Conservation (phyloP, 2,888 invertebrate species). For the Ochlodes sylvanus region DNA sequence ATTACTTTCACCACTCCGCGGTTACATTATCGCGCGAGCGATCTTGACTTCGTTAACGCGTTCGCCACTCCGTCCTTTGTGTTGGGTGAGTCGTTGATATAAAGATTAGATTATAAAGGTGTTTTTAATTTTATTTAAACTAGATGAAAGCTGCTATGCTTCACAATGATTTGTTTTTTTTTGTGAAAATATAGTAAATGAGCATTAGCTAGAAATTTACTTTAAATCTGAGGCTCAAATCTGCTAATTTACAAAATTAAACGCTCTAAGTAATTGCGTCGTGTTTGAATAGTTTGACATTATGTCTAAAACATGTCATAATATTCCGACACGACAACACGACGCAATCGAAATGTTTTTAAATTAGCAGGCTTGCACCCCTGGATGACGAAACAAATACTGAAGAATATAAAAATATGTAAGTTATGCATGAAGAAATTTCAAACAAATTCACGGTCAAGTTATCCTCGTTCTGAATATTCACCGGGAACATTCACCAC, state of each 20-base stretch:
- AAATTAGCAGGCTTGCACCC: too few relatives aligned
- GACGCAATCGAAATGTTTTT: too few relatives aligned
- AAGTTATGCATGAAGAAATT: neutral
- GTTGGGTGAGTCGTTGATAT: neutral
- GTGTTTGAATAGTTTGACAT: too few relatives aligned
- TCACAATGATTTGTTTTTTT: neutral
- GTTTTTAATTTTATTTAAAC: neutral
- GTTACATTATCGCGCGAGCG: neutral
- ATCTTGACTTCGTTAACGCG: conserved; percentile 2
- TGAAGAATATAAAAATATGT: too few relatives aligned
- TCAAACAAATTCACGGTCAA: neutral
- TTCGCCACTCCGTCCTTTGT: neutral
- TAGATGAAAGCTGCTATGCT: neutral
- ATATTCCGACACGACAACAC: too few relatives aligned
- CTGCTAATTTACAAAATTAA: too few relatives aligned
- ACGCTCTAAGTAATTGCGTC: too few relatives aligned
- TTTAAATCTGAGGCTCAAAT: too few relatives aligned
- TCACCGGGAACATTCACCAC: conserved; percentile 18
- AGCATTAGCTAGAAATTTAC: too few relatives aligned
- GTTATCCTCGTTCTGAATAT: conserved; percentile 17
- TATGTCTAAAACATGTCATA: too few relatives aligned
- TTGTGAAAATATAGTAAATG: too few relatives aligned
- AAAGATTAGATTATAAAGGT: neutral
- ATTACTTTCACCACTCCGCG: conserved; percentile 1
- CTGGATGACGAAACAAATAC: too few relatives aligned